A percentile compares a stretch with the other conserved stretches of the same genome.
Conservation (phyloP, 2,113 vertebrate species). For the Aldabrachelys gigantea region DNA sequence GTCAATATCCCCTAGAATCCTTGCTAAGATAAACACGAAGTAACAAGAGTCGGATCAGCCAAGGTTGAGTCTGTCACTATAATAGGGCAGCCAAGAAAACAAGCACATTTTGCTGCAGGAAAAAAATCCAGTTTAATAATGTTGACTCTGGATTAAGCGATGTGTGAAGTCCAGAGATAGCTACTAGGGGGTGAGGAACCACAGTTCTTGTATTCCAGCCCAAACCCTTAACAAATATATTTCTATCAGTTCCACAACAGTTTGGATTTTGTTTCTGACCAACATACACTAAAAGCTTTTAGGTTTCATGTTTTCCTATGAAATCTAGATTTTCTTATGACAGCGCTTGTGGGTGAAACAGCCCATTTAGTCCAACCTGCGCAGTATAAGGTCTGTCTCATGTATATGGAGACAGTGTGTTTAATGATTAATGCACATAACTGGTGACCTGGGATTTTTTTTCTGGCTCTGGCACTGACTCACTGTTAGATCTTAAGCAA, state of each 20-base stretch:
- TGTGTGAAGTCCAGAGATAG: neutral
- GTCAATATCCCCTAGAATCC: neutral
- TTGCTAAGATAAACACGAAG: neutral
- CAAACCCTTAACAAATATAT: neutral
- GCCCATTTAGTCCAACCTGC: neutral
- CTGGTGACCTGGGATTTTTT: neutral
- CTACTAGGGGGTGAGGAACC: neutral
- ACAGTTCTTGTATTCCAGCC: neutral
- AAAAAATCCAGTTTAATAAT: neutral
- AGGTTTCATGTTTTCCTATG: neutral
- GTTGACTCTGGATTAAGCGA: neutral
- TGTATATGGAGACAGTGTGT: neutral
- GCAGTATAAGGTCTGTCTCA: neutral
- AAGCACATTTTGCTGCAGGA: neutral
- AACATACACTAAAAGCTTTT: neutral
- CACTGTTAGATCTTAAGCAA: neutral
- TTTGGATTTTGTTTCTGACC: neutral
- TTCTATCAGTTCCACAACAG: neutral
- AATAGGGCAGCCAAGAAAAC: neutral
- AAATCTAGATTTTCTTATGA: neutral
- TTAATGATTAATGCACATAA: neutral
- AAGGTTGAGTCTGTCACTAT: neutral
- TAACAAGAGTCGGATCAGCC: rapidly evolving
- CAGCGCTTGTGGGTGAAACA: neutral
- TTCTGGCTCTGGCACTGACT: neutral